Evolutionary conservation across 2,888 invertebrate genomes (phyloP).

Genomic region (Pedicia rivosa): DNA sequence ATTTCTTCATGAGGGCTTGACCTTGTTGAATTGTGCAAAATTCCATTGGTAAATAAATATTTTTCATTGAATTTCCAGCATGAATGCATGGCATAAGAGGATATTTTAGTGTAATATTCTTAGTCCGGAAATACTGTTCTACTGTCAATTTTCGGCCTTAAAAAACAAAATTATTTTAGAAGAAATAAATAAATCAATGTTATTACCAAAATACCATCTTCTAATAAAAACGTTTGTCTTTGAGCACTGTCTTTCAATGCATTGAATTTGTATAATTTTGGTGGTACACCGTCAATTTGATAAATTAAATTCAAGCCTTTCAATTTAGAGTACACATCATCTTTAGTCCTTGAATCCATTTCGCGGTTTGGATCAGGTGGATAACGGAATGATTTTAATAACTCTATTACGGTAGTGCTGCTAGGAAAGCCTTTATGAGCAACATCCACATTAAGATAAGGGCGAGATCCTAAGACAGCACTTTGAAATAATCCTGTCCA

Average conservation of each 20-base stretch:
- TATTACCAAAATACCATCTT: conserved; percentile 9
- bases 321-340: conserved; percentile 12
- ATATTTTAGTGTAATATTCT: conserved; percentile 20
- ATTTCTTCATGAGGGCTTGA: conserved; percentile 57
- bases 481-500: conserved; percentile 92
- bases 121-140: conserved; percentile 17
- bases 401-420: conserved; percentile 32
- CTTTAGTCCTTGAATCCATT: background rate
- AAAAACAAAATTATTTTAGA: background rate
- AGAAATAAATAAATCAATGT: background rate
- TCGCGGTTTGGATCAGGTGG: background rate
- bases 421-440: conserved; percentile 66
- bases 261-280: conserved; percentile 19
- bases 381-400: conserved; percentile 4
- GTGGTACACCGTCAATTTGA: conserved; percentile 16
- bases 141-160: conserved; percentile 29
- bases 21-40: conserved; percentile 61
- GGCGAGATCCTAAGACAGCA: conserved; percentile 74
- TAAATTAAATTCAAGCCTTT: conserved; percentile 21
- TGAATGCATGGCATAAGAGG: conserved; percentile 70
- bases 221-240: conserved; percentile 23
- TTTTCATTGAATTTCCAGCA: conserved; percentile 51
- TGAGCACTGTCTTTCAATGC: conserved; percentile 20
- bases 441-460: conserved; percentile 83
- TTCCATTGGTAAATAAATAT: conserved; percentile 70